phyloP scores from a whole-genome alignment of 2,888 invertebrate genomes.

The Pyralis farinalis region DNA sequence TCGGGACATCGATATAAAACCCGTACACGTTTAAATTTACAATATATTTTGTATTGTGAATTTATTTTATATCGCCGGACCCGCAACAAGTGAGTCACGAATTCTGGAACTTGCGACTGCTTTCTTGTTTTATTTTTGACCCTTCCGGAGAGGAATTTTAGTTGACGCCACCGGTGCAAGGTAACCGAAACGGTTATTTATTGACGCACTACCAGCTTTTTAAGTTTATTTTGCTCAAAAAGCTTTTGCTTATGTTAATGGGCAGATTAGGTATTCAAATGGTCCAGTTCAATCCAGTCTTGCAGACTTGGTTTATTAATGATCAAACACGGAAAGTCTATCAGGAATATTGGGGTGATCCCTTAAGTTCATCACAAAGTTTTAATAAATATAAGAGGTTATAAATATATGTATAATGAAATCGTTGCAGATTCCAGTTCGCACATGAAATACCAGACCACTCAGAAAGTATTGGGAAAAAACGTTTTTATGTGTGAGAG shows the following conservation, averaged over 20 bases:
- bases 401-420: too few relatives aligned
- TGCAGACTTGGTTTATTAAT: too few relatives aligned
- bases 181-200: slow-evolving; percentile 6
- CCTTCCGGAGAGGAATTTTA: slow-evolving; percentile 11
- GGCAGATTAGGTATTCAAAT: background rate
- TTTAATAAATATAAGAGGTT: too few relatives aligned
- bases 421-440: too few relatives aligned
- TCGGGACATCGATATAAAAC: slow-evolving; percentile 47
- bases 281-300: too few relatives aligned
- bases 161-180: slow-evolving; percentile 13
- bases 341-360: too few relatives aligned
- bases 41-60: slow-evolving; percentile 43
- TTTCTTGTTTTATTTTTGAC: slow-evolving; percentile 8
- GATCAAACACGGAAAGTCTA: too few relatives aligned
- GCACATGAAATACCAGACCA: too few relatives aligned
- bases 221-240: background rate
- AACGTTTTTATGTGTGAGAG: too few relatives aligned
- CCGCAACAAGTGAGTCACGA: slow-evolving; percentile 30
- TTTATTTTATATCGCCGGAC: slow-evolving; percentile 29
- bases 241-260: background rate
- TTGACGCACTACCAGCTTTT: background rate
- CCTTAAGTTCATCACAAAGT: too few relatives aligned
- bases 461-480: too few relatives aligned
- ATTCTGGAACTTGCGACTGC: slow-evolving; percentile 8
- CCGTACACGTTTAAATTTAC: too few relatives aligned